A percentile compares a stretch with the other conserved stretches of the same genome.
These are phyloP conservation scores for Drosophila repletoides DNA, from an alignment of 1,140 invertebrate species.

Conservation along the genomic window DNA sequence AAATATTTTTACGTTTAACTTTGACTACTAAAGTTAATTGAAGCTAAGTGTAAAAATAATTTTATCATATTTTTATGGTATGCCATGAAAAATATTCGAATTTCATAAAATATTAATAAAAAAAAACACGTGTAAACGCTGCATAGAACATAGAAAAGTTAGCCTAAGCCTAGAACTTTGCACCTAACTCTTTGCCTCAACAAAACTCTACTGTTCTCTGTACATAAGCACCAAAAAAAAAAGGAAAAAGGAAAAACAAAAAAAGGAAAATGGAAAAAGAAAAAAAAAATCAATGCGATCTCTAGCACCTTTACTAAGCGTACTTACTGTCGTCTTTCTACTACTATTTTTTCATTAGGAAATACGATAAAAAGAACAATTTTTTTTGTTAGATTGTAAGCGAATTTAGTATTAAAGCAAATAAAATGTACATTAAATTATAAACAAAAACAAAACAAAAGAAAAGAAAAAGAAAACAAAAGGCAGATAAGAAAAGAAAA, in stretches of 20 bases:
- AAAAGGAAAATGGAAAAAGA: too few species aligned
- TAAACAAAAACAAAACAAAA: constrained; percentile 46
- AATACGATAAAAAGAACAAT: neutral
- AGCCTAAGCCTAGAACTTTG: too few species aligned
- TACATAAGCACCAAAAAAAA: constrained; percentile 28
- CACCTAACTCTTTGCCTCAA: too few species aligned
- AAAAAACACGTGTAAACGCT: constrained; percentile 1
- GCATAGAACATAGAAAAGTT: neutral
- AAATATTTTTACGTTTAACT: neutral
- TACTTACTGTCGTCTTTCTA: constrained; percentile 27
- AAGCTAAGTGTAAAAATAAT: too few species aligned
- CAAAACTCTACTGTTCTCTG: constrained; percentile 14
- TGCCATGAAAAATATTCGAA: constrained; percentile 7
- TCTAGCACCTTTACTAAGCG: constrained; percentile 25
- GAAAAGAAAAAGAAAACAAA: constrained; percentile 61
- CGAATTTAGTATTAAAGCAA: constrained; percentile 3
- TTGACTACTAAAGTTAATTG: neutral
- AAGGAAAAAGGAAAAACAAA: too few species aligned
- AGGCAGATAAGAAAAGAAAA: constrained; percentile 62
- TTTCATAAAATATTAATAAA: constrained; percentile 1
- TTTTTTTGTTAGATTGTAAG: constrained; percentile 42
- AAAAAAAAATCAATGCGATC: constrained; percentile 36
- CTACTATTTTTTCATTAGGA: constrained; percentile 28
- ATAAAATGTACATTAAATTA: constrained; percentile 39
- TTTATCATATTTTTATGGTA: neutral